Conservation (phyloP, 2,113 vertebrate genomes). For the Grallaria varia region DNA sequence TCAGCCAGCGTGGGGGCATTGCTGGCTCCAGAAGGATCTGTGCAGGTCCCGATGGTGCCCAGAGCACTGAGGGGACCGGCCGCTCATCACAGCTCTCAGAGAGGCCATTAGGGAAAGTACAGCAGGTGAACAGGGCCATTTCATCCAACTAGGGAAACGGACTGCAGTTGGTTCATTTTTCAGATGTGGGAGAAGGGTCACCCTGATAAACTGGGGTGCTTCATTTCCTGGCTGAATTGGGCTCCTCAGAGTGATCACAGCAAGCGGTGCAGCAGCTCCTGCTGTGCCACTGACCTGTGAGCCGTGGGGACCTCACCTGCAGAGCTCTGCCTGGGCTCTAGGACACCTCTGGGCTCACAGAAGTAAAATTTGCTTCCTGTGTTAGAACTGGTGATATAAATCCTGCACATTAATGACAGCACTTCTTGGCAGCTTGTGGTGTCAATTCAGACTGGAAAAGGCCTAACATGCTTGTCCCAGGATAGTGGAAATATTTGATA, state of each 20-base stretch:
- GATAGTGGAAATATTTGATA: background rate
- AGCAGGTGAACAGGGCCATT: background rate
- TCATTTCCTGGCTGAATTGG: background rate
- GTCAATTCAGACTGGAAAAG: background rate
- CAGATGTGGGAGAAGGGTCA: background rate
- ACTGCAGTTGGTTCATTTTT: background rate
- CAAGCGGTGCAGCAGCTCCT: background rate
- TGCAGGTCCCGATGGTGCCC: background rate
- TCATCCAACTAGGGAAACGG: fast-evolving
- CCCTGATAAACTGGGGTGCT: background rate
- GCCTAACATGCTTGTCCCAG: background rate
- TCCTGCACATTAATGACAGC: background rate
- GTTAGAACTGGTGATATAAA: background rate
- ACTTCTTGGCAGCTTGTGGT: background rate
- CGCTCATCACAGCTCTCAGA: background rate
- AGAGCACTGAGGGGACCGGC: background rate
- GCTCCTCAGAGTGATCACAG: background rate
- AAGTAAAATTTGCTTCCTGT: background rate
- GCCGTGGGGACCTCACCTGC: background rate
- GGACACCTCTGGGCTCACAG: background rate
- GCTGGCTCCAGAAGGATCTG: background rate
- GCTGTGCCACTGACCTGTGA: background rate
- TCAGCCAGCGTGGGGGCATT: fast-evolving
- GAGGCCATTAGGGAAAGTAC: background rate
- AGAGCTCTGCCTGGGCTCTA: fast-evolving